Conservation (phyloP, 2,113 vertebrate species). For the Pelobates fuscus region DNA sequence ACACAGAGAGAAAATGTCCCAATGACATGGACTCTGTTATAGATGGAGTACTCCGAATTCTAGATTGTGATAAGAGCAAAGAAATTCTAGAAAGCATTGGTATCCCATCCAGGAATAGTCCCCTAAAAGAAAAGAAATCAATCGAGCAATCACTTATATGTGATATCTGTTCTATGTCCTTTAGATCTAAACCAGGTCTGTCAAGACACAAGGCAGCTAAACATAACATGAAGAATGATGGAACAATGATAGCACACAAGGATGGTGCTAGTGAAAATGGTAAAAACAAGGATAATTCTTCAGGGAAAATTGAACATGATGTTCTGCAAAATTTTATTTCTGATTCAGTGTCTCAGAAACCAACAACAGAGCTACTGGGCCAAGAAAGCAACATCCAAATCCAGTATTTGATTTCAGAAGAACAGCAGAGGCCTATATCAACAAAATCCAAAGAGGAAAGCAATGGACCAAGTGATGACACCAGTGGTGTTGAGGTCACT, state of each 20-base stretch:
- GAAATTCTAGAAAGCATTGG: slow-evolving; percentile 26
- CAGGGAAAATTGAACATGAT: slow-evolving; percentile 20
- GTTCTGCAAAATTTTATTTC: slow-evolving; percentile 6
- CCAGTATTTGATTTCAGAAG: fast-evolving
- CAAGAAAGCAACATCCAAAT: neutral
- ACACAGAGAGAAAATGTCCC: neutral
- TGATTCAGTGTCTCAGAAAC: slow-evolving; percentile 41
- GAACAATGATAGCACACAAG: slow-evolving; percentile 42
- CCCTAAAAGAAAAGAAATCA: slow-evolving; percentile 49
- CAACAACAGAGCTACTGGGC: neutral
- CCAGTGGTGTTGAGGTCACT: neutral
- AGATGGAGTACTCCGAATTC: neutral
- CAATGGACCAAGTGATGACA: slow-evolving; percentile 35
- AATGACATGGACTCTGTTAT: slow-evolving; percentile 44
- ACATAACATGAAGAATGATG: slow-evolving; percentile 69
- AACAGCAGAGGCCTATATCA: fast-evolving
- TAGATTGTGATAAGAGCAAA: slow-evolving; percentile 46
- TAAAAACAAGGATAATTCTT: neutral
- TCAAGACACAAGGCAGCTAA: slow-evolving; percentile 93
- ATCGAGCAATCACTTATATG: slow-evolving; percentile 61
- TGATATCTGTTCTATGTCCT: slow-evolving; percentile 84
- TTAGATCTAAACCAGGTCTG: slow-evolving; percentile 85
- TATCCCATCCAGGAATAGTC: slow-evolving; percentile 56
- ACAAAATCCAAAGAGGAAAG: slow-evolving; percentile 41
- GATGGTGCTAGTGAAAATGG: neutral